phyloP scores from a whole-genome alignment of 2,888 invertebrate genomes.

The Leucophenga maculata region DNA sequence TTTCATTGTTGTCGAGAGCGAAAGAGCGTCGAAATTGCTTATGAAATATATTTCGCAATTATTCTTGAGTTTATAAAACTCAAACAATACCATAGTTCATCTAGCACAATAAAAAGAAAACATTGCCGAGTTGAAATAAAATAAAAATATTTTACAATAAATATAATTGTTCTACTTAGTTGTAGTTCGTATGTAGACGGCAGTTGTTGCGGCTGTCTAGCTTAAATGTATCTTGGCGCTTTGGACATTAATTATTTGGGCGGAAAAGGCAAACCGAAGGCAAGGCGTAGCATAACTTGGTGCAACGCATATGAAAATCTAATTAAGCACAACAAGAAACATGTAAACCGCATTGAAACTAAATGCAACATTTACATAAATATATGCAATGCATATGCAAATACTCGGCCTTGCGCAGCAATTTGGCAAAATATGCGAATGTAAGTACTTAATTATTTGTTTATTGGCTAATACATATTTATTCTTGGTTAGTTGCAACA shows the following conservation, averaged over 20 bases:
- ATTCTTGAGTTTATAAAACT: not conserved
- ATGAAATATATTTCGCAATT: constrained; percentile 6
- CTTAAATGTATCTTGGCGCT: constrained; percentile 41
- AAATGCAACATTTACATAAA: too few species aligned
- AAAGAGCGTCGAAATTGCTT: constrained; percentile 11
- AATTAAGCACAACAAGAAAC: constrained; percentile 39
- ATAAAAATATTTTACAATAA: not conserved
- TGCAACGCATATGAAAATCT: constrained; percentile 38
- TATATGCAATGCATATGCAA: not conserved
- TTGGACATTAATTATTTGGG: constrained; percentile 17
- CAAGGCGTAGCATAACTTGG: constrained; percentile 5
- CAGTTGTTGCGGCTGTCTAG: constrained; percentile 15
- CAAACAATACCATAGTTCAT: too few species aligned
- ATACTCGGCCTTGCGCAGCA: not conserved
- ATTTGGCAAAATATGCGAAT: too few species aligned
- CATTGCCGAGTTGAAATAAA: not conserved
- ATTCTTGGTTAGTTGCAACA: too few species aligned
- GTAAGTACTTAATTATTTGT: too few species aligned
- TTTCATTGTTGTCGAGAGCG: not conserved
- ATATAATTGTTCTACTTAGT: not conserved
- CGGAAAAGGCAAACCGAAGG: not conserved
- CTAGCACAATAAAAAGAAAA: too few species aligned
- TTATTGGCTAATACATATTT: too few species aligned
- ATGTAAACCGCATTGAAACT: constrained; percentile 35
- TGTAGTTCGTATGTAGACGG: not conserved